Evolutionary conservation across 2,113 vertebrate species (phyloP), one percentile per base, ranked within the genome.

Genomic region (Dicentrarchus labrax): DNA sequence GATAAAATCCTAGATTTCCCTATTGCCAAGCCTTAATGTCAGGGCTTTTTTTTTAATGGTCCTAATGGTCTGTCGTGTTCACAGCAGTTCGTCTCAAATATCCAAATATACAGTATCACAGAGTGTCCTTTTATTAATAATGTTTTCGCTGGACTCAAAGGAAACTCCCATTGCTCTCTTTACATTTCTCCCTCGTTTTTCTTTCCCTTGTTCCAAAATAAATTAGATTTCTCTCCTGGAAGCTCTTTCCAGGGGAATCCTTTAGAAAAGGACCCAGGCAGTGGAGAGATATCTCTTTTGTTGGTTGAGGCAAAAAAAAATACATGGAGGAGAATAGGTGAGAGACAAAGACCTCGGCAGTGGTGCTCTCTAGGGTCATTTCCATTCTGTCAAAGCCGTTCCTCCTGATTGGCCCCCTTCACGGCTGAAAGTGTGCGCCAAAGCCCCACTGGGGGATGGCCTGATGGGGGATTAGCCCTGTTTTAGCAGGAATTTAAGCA

Each of bases 331-430:
- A 86, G 90, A 87, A 86, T 64, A 66, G 80, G 73, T 24, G 67
- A 69, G 73, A 92, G 87, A 94, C 90, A 94, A 93, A 92, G 92
- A 86, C 86, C 80, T 87, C 75, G 36, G 86, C 83, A 59, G 87
- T 16, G 22, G 22, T 5, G 72, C 78, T 92, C 89, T 90, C 92
- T 17, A 30, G 86, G 85, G 88, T 93, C 84, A 93, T 94, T 93
- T 90, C 85, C 83, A 94, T 93, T 91, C 89, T 12, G 57, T 71
- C 70, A 80, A 85, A 88, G 82, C 86, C 57, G 86, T 93, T 94
- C 90, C 78, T 93, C 87, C 91, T 93, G 89, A 90, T 92, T 90
- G 88, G 89, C 82, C 89, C 71, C 88, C 87, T 91, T 92, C 90
- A 90, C 71, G 87, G 91, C 87, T 90, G 82, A 89, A 75, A 75